Evolutionary conservation across 2,113 vertebrate genomes (phyloP).

Genomic region (Syrmaticus mikado): DNA sequence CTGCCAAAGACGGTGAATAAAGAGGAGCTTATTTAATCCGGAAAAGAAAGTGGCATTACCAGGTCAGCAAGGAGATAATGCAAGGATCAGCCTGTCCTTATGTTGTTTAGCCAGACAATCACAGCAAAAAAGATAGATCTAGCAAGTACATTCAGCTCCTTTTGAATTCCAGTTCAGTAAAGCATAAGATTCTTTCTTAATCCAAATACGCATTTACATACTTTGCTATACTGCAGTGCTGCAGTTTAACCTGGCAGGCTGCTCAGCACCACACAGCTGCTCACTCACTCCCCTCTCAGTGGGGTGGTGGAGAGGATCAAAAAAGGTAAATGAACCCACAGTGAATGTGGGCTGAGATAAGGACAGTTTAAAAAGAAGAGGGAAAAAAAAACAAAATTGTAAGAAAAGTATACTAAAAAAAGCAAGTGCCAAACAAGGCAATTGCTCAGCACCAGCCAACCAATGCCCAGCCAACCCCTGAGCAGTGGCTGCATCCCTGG

Average conservation of each 20-base stretch:
- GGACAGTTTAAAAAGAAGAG: neutral
- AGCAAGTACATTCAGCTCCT: neutral
- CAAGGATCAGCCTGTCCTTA: neutral
- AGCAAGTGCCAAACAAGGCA: neutral
- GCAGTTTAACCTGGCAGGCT: neutral
- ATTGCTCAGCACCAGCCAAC: neutral
- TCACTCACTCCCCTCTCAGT: neutral
- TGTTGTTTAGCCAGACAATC: neutral
- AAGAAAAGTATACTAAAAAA: neutral
- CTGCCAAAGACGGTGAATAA: neutral
- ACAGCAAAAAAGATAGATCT: neutral
- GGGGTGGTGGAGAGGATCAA: neutral
- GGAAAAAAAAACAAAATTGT: neutral
- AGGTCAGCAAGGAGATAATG: neutral
- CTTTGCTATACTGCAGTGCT: neutral
- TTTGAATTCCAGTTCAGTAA: neutral
- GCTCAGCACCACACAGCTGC: neutral
- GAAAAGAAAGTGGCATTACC: neutral
- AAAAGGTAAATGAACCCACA: neutral
- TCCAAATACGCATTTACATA: neutral
- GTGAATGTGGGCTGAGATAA: neutral
- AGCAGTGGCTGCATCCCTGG: neutral
- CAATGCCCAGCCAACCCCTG: neutral
- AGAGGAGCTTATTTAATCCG: neutral
- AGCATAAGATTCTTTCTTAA: neutral